Evolutionary conservation across 2,888 invertebrate species (phyloP), one percentile per base, ranked within the genome.

Genomic region (Ecdyonurus torrentis): DNA sequence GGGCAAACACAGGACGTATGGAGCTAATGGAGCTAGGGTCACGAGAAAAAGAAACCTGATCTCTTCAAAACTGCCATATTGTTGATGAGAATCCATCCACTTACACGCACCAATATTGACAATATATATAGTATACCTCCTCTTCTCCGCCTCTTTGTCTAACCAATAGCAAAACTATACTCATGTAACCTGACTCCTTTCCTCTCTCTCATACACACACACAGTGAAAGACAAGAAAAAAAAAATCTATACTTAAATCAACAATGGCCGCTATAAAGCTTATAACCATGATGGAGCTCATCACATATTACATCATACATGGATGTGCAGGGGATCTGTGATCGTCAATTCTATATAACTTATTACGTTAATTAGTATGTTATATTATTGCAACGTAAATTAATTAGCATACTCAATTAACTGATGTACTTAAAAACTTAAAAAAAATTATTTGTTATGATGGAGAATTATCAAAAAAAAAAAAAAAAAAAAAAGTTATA

Each of bases 41-140:
- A 37, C 37, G 15, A 10, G 37, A 37, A 10, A 63, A 59, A 64
- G 71, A 72, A 71, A 71, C 70, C 70, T 69, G 71, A 72, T 73
- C 71, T 70, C 69, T 70, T 72, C 70, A 69, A 70, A 72, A n/a
- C 55, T n/a, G 55, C 22, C 19, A n/a, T 55, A 22, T 55, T 55
- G 55, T 55, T 55, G 55, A 55, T 55, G 55, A n/a, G 55, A 55
- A 74, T 75, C 79, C 81, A 81, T 81, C 81, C 81, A 82, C 82
- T 82, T 80, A 80, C 81, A 79, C 78, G 78, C 76, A 80, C 81
- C 80, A 82, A 82, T 82, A 82, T 82, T 82, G 79, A 80, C 76
- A n/a, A 22, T 55, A 5, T n/a, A 5, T 55, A 5, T 37, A 15
- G 37, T 15, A n/a, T n/a, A n/a, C n/a, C n/a, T n/a, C n/a, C n/a